Conservation (phyloP, 2,113 vertebrate genomes). For the Zosterops hypoxanthus region DNA sequence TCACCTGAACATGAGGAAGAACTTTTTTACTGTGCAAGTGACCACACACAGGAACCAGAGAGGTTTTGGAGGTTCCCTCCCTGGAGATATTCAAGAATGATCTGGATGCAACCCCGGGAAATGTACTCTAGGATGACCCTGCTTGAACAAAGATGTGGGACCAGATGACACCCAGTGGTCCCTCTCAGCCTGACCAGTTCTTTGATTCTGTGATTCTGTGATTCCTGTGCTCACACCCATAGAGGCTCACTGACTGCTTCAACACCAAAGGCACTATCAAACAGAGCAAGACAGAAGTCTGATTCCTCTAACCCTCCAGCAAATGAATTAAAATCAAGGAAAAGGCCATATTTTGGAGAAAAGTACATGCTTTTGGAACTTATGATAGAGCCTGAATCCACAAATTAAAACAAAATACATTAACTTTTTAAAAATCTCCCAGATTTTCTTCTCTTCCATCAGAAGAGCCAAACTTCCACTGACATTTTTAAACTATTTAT, state of each 20-base stretch:
- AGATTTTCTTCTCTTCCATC: neutral
- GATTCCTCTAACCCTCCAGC: neutral
- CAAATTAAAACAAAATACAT: neutral
- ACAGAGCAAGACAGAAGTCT: neutral
- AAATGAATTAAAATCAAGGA: neutral
- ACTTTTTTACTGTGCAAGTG: neutral
- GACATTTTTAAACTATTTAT: neutral
- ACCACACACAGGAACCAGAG: neutral
- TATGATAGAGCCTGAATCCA: neutral
- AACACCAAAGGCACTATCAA: neutral
- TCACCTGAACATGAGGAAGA: neutral
- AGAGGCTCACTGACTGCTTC: neutral
- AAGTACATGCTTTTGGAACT: neutral
- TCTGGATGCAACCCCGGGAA: neutral
- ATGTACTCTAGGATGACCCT: neutral
- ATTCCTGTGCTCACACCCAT: neutral
- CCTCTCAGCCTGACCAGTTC: neutral
- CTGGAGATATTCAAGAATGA: neutral
- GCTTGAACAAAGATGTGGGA: neutral
- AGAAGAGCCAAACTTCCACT: neutral
- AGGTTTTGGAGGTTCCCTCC: neutral
- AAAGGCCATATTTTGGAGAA: neutral
- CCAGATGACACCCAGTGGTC: no score
- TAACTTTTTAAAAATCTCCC: neutral
- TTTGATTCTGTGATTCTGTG: neutral